A percentile compares a stretch with the other conserved stretches of the same genome.
Evolutionary conservation across 2,113 vertebrate genomes (phyloP).

Genomic region (Stegastes partitus): DNA sequence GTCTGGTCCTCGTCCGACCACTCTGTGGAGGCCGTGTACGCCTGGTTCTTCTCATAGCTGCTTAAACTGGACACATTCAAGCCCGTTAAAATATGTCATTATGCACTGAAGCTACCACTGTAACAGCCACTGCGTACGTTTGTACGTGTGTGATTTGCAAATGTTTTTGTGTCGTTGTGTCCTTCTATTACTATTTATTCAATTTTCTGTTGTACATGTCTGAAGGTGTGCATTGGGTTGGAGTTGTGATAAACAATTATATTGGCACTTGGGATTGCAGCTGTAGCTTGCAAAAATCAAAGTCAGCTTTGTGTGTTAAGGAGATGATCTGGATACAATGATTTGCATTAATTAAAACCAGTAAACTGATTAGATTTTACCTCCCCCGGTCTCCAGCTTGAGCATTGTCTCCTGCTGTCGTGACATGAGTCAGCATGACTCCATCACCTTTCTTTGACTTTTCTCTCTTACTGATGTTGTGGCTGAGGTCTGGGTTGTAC

Average conservation of each 20-base stretch:
- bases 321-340: not conserved
- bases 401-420: constrained; percentile 78
- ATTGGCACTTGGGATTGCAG: not conserved
- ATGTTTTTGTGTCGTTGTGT: too few relatives aligned
- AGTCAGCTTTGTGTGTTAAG: not conserved
- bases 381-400: constrained; percentile 88
- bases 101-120: too few relatives aligned
- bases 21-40: constrained; percentile 85
- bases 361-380: constrained; percentile 66
- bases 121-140: too few relatives aligned
- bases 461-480: constrained; percentile 90
- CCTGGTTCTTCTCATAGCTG: constrained; percentile 93
- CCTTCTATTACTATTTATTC: not conserved
- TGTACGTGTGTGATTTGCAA: too few relatives aligned
- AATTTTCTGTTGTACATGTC: too few relatives aligned
- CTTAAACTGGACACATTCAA: constrained; percentile 86
- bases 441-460: constrained; percentile 92
- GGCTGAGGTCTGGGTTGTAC: constrained; percentile 93
- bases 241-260: not conserved
- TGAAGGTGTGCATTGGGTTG: too few relatives aligned
- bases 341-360: not conserved
- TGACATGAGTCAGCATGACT: constrained; percentile 84
- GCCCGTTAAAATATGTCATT: not conserved
- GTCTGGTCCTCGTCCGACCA: constrained; percentile 95
- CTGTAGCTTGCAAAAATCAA: not conserved